Evolutionary conservation across 2,797 vertebrate species (phyloP).

Genomic region (Danio choprae): DNA sequence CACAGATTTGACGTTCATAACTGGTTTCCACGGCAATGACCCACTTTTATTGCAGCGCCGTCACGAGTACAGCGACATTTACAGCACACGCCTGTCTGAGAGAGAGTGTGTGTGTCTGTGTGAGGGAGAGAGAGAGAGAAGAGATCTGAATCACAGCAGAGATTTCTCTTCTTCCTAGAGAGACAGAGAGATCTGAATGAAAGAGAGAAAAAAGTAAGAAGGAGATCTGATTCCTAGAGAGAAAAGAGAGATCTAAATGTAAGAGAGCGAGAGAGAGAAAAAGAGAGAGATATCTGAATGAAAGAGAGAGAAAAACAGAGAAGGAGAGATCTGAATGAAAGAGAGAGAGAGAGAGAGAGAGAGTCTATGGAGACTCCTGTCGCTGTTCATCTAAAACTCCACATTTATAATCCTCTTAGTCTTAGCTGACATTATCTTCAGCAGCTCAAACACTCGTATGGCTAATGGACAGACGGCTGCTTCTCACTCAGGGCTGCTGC

Average conservation of each 20-base stretch:
- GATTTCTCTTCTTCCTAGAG: not conserved
- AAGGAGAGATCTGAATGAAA: not conserved
- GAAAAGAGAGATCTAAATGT: not conserved
- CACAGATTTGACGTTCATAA: slow-evolving; percentile 45
- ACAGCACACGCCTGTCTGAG: too few species aligned
- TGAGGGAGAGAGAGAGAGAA: too few species aligned
- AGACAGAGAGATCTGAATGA: not conserved
- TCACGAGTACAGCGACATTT: not conserved
- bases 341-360: not conserved
- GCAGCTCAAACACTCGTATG: too few species aligned
- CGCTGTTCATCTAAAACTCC: too few species aligned
- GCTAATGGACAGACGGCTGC: too few species aligned
- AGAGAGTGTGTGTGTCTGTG: too few species aligned
- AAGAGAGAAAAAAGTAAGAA: too few species aligned
- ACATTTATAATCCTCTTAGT: too few species aligned
- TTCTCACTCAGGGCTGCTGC: too few species aligned
- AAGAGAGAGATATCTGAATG: not conserved
- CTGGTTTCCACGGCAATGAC: slow-evolving; percentile 56
- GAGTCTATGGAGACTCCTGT: too few species aligned
- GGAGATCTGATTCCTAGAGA: not conserved
- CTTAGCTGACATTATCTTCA: too few species aligned
- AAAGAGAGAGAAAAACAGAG: too few species aligned
- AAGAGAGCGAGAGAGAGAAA: not conserved
- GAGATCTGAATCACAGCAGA: not conserved
- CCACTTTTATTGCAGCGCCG: slow-evolving; percentile 47